Base-by-base conservation (phyloP, 2,888 invertebrate species). In the Agrotis exclamationis region DNA sequence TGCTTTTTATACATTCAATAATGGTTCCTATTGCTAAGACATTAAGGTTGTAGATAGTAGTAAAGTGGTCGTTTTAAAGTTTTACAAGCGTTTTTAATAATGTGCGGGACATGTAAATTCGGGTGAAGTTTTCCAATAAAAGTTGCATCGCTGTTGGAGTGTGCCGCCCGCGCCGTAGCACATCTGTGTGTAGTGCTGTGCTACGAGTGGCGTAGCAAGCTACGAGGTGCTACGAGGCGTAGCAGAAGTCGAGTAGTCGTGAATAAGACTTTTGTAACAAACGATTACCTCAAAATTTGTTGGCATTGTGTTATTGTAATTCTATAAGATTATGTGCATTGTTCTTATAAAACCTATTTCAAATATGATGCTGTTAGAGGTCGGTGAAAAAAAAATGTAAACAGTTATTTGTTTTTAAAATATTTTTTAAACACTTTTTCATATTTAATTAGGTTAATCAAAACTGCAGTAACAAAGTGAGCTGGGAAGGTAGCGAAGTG, bases 121-220 rank as follows among this genome's bases (percentile, higher is more conserved):
- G 92, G 91, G 80, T 84, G 86, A 94, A 95, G 95, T 95, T 95
- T 95, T 93, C 93, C 93, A 95, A 95, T 95, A 95, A 94, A 95
- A 94, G 94, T 95, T 94, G 93, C 92, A 90, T 79, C 88, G 89
- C 82, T 86, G 86, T 89, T 88, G 85, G 85, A 89, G 89, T 85
- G 85, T 84, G 86, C 82, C 86, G 85, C 85, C 85, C 83, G 79
- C 84, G 86, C 81, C 74, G 83, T 82, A 65, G 74, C 79, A 57
- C 74, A 33, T 64, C 85, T 83, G 76, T 80, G 76, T 70, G 64
- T 68, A 75, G 70, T 62, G 48, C 14, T 28, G 48, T 57, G 66
- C 77, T 83, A 80, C 82, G 71, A 60, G 53, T 60, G 62, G 39
- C 74, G 83, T 69, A 74, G 83, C 63, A 48, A 45, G 54, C 48